Conservation (phyloP, 2,888 invertebrate genomes). For the Crioceris asparagi region DNA sequence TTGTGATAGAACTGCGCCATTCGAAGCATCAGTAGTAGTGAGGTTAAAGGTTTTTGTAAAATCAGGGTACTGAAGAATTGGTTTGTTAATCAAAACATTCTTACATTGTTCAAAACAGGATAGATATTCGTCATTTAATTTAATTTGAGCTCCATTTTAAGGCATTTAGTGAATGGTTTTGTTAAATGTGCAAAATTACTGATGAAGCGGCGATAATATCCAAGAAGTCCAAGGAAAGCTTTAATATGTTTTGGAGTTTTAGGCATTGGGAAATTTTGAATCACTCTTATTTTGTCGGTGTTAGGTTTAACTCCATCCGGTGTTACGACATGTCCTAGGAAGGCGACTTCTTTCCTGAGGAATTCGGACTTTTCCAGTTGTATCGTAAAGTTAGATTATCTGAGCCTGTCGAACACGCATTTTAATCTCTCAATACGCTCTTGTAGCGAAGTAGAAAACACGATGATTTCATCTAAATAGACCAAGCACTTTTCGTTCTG, state of each 20-base stretch:
- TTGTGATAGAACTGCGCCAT: constrained; percentile 18
- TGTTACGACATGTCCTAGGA: constrained; percentile 12
- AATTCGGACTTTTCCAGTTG: constrained; percentile 18
- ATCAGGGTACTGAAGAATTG: constrained; percentile 20
- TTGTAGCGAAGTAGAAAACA: constrained; percentile 11
- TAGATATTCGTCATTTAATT: constrained; percentile 9
- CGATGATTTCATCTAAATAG: constrained; percentile 21
- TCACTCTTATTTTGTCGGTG: constrained; percentile 8
- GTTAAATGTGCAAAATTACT: constrained; percentile 16
- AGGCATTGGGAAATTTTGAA: constrained; percentile 16
- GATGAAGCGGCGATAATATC: constrained; percentile 17
- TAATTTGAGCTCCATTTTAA: constrained; percentile 14
- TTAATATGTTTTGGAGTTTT: constrained; percentile 17
- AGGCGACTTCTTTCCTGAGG: constrained; percentile 15
- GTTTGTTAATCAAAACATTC: constrained; percentile 14
- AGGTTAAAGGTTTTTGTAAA: constrained; percentile 19
- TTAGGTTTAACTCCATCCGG: constrained; percentile 8
- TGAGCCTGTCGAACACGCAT: constrained; percentile 11
- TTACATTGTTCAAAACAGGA: constrained; percentile 14
- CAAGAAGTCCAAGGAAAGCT: constrained; percentile 15
- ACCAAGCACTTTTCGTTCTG: constrained; percentile 17
- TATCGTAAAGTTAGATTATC: constrained; percentile 16
- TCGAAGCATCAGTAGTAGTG: constrained; percentile 20
- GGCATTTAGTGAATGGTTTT: constrained; percentile 14
- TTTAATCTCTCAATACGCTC: constrained; percentile 12